Percentiles rank a stretch among this genome's conserved stretches.
These are phyloP conservation scores for Oryzias woworae DNA, from an alignment of 2,113 vertebrate genomes.

Conservation along the genomic window DNA sequence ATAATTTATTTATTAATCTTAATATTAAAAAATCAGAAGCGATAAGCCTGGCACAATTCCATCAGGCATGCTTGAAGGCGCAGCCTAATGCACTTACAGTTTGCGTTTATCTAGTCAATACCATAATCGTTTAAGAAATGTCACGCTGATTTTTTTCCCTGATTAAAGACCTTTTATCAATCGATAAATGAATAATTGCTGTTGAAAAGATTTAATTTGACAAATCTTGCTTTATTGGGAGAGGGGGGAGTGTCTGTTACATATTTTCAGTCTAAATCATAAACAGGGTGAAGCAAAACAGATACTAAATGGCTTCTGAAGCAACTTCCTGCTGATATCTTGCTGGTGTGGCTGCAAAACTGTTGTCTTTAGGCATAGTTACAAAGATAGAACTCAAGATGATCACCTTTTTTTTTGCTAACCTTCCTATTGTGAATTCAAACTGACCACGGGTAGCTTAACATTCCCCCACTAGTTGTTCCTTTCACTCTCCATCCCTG, in stretches of 20 bases:
- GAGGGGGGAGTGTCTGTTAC: background rate
- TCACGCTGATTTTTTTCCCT: conserved; percentile 45
- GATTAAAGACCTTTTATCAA: conserved; percentile 14
- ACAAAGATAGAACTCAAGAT: no score
- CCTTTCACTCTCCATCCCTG: no score
- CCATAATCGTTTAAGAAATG: conserved; percentile 29
- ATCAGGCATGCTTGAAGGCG: conserved; percentile 19
- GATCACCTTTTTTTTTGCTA: no score
- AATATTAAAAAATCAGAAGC: conserved; percentile 17
- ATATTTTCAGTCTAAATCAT: conserved; percentile 1
- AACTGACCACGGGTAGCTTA: no score
- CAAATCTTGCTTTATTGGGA: conserved; percentile 1
- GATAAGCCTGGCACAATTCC: conserved; percentile 15
- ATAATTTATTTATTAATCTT: conserved; percentile 28
- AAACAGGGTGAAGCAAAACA: background rate
- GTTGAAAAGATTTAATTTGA: background rate
- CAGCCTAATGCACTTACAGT: conserved; percentile 43
- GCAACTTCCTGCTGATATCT: no score
- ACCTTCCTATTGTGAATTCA: no score
- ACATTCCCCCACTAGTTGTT: no score
- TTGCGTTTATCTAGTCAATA: conserved; percentile 34
- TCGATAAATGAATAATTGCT: conserved; percentile 18
- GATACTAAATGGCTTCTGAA: background rate
- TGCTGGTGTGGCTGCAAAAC: no score
- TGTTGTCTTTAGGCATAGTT: no score